A percentile compares a stretch with the other conserved stretches of the same genome.
Conservation (phyloP, 2,797 vertebrate species). For the Falco berigora region DNA sequence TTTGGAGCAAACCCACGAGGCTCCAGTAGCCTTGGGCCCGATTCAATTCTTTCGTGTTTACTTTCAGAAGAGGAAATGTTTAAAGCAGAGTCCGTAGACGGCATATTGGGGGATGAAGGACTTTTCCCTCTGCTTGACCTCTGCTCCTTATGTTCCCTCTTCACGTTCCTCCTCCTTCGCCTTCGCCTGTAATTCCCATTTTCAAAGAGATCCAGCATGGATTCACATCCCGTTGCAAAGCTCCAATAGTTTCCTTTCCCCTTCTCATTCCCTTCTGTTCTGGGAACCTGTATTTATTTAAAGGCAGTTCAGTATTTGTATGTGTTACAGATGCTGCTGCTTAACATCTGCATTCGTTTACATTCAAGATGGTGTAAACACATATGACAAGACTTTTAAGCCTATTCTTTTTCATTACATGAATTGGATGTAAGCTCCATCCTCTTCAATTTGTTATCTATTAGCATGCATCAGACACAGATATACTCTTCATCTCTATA, state of each 20-base stretch:
- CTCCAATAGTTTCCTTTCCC: slow-evolving; percentile 98
- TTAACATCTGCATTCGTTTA: slow-evolving; percentile 68
- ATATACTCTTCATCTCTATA: neutral
- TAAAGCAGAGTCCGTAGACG: slow-evolving; percentile 57
- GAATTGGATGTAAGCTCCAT: slow-evolving; percentile 31
- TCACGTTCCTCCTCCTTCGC: slow-evolving; percentile 83
- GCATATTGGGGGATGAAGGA: neutral
- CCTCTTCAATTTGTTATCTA: slow-evolving; percentile 34
- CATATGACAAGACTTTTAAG: slow-evolving; percentile 50
- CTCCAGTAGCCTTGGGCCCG: slow-evolving; percentile 51
- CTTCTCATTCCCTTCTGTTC: slow-evolving; percentile 91
- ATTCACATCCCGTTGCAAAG: slow-evolving; percentile 92
- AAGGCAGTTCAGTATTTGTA: slow-evolving; percentile 41
- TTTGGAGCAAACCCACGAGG: slow-evolving; percentile 73
- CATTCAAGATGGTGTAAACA: slow-evolving; percentile 62
- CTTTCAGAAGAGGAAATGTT: slow-evolving; percentile 62
- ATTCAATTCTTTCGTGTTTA: slow-evolving; percentile 28
- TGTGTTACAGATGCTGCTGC: slow-evolving; percentile 52
- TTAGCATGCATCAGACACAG: slow-evolving; percentile 22
- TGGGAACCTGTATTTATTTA: slow-evolving; percentile 82
- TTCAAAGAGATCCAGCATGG: slow-evolving; percentile 97
- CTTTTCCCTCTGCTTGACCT: slow-evolving; percentile 46
- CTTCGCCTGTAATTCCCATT: slow-evolving; percentile 93
- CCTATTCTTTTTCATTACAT: slow-evolving; percentile 19
- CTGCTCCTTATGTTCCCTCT: slow-evolving; percentile 80